phyloP scores from a whole-genome alignment of 2,113 vertebrate genomes.

The Micromys minutus region DNA sequence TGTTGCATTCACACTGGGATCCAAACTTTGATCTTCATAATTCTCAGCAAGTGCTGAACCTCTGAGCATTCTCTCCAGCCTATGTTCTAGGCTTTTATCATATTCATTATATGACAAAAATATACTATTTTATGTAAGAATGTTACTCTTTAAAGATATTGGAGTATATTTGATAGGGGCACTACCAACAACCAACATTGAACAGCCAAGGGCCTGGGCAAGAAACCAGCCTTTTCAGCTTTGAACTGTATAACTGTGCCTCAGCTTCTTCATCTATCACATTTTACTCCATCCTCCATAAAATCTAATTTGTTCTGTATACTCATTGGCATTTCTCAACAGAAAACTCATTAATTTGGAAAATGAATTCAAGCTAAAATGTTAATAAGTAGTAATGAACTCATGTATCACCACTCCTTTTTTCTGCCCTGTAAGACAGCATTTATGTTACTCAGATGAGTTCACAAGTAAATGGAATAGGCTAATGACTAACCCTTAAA shows the following conservation, averaged over 20 bases:
- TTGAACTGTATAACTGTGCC: neutral
- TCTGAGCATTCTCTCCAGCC: neutral
- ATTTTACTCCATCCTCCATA: neutral
- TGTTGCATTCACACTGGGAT: neutral
- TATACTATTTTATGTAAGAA: neutral
- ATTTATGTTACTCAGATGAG: constrained; percentile 31
- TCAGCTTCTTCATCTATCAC: neutral
- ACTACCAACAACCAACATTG: too few relatives aligned
- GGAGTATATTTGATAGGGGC: neutral
- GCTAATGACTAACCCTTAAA: neutral
- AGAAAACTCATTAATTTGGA: constrained; percentile 36
- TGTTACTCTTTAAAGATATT: constrained; percentile 20
- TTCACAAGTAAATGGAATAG: constrained; percentile 1
- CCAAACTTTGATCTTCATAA: neutral
- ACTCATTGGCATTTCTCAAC: constrained; percentile 2
- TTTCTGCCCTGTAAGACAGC: neutral
- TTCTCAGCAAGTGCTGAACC: neutral
- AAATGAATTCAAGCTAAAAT: constrained; percentile 17
- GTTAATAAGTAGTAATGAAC: constrained; percentile 44
- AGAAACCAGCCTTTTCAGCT: neutral
- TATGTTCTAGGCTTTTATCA: neutral
- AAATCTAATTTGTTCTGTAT: neutral
- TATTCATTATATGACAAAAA: neutral
- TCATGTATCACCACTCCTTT: neutral
- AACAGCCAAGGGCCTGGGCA: neutral